Base-by-base conservation (phyloP, 2,888 invertebrate species). In the Neria commutata region DNA sequence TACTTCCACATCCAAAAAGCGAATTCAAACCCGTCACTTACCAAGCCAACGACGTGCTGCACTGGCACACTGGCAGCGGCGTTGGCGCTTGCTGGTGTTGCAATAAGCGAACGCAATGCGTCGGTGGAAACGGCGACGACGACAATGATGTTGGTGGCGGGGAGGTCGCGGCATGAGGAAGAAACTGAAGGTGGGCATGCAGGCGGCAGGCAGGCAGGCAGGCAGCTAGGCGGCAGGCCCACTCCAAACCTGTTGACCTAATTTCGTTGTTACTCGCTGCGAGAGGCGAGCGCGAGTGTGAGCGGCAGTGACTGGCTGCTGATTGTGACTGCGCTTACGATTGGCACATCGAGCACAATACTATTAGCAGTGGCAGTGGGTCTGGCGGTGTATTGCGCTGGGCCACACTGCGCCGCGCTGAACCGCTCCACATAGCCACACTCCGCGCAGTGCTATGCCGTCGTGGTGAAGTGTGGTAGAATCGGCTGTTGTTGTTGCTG, bases 171-270 rank as follows among this genome's bases (percentile, higher is more conserved):
- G n/a, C n/a, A n/a, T n/a, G n/a, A n/a, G n/a, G n/a, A n/a, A n/a
- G n/a, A n/a, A n/a, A n/a, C n/a, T n/a, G n/a, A n/a, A n/a, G n/a
- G n/a, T n/a, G n/a, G n/a, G n/a, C n/a, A n/a, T n/a, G n/a, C n/a
- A n/a, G n/a, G n/a, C n/a, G n/a, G n/a, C n/a, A n/a, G n/a, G n/a
- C n/a, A n/a, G n/a, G n/a, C n/a, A n/a, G n/a, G n/a, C 55, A 26
- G 60, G 60, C 55, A 56, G 62, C 64, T 65, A 67, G 67, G 69
- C 66, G 68, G 26, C 57, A 63, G 62, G 62, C 65, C 71, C 74
- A 77, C 77, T 75, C 77, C 75, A 81, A 81, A 81, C 79, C 80
- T 81, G 81, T 81, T 81, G 81, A 81, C 81, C 81, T 78, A 81
- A 81, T 81, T 81, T 81, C 56, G 61, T 21, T 58, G 63, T 55